Evolutionary conservation across 2,888 invertebrate genomes (phyloP), one percentile per base, ranked within the genome.

Genomic region (Thymelicus acteon): DNA sequence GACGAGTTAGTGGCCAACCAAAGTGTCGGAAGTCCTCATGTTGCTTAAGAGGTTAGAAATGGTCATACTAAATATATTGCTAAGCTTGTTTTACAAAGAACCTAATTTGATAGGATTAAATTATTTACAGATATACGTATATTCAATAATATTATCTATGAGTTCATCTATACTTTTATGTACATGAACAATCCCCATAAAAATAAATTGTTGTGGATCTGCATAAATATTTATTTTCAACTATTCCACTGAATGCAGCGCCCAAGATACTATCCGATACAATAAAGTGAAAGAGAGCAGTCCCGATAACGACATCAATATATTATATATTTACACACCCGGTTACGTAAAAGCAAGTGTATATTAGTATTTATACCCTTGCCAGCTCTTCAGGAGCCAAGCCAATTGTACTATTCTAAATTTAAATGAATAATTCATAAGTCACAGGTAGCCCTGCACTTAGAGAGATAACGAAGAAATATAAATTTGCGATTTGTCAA

Each of bases 151-250:
- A 3, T 24, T 24, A 24, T 24, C 24, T 24, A 24, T 24, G 24
- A 24, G 3, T 24, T 24, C 24, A 24, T 3, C 24, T 24, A 31
- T 31, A 31, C 31, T 31, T 52, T 52, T 52, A 19, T 39, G 19
- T 39, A 65, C 54, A 61, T 68, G 47, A 57, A 15, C 68, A 24
- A 54, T 58, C 37, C 62, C 10, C 62, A 58, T 69, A 63, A 69
- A 63, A 63, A 69, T 62, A 69, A 63, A 62, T 58, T 68, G 49
- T 48, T n/a, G 60, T 39, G 62, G 62, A 69, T 69, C 47, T 69
- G 57, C 57, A 69, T 69, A 62, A 58, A 69, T 63, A 58, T 69
- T 69, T 69, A 69, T 63, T 68, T 47, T 12, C 68, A 40, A 47
- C 37, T 44, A 44, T 31, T 68, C 61, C 31, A 58, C 8, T 58